Evolutionary conservation across 2,113 vertebrate species (phyloP).

Genomic region (Podiceps cristatus): DNA sequence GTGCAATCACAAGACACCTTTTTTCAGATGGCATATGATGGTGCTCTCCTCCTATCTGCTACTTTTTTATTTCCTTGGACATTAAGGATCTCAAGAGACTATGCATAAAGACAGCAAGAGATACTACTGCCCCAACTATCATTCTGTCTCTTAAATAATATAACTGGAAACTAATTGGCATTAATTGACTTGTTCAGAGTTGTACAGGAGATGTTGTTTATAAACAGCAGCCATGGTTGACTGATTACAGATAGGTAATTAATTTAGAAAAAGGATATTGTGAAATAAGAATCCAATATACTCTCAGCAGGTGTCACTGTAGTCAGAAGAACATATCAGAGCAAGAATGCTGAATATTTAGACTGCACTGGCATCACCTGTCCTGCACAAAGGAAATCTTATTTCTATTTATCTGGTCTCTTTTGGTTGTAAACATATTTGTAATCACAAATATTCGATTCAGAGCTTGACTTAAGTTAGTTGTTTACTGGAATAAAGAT

Average conservation of each 20-base stretch:
- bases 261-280: constrained; percentile 57
- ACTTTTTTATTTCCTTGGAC: background rate
- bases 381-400: background rate
- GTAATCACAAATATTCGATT: constrained; percentile 10
- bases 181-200: constrained; percentile 48
- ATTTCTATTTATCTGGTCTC: background rate
- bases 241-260: constrained; percentile 62
- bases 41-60: background rate
- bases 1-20: background rate
- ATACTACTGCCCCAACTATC: background rate
- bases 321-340: constrained; percentile 40
- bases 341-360: constrained; percentile 19
- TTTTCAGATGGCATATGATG: background rate
- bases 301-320: constrained; percentile 70
- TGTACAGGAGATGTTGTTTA: constrained; percentile 41
- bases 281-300: constrained; percentile 44
- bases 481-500: constrained; percentile 4
- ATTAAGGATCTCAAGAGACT: background rate
- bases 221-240: constrained; percentile 43
- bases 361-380: background rate
- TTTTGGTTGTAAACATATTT: background rate
- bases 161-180: constrained; percentile 34
- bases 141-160: background rate
- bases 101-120: background rate
- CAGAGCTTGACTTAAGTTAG: background rate